Base-by-base conservation (phyloP, 2,113 vertebrate genomes). In the Aegypius monachus region DNA sequence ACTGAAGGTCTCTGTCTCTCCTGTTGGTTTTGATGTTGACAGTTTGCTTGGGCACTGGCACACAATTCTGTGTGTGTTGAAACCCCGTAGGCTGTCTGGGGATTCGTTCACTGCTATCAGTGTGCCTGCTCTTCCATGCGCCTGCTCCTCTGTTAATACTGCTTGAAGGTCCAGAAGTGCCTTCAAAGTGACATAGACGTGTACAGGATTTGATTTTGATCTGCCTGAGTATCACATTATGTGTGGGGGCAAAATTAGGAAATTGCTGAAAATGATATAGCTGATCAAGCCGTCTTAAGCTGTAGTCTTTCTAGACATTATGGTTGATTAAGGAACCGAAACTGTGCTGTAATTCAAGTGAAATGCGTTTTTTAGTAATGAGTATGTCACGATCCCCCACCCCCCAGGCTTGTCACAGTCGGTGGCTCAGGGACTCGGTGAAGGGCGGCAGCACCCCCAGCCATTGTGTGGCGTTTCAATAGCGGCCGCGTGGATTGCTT, bases 201-300 rank as follows among this genome's bases (percentile, higher is more conserved):
- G 6, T 42, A 40, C 11, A 78, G 59, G 47, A 26, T 86, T 82
- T 43, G 25, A 91, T 88, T 88, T 93, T 80, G 26, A 43, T 65
- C 74, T 26, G 8, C 2, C 0, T 2, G 20, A 62, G 32, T 79
- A 32, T 89, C 10, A 0, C 21, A 3, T 72, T 63, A 11, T 40
- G 16, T 16, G 8, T 19, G 32, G 20, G 47, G 20, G 14, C 3
- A 45, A 29, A 78, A 50, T 14, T 4, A 42, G 14, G 36, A 70
- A 77, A 15, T 88, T 62, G 11, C 29, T 92, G 13, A 70, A 42
- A 83, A 68, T 73, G 20, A 27, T 34, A 8, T 29, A 15, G 8
- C 55, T 77, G 29, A 65, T 90, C 10, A 27, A 73, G 36, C 25
- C 31, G 89, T 68, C 58, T 40, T 32, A 62, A 68, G 36, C 48